phyloP scores from a whole-genome alignment of 2,888 invertebrate genomes.

The Dorcus hopei region DNA sequence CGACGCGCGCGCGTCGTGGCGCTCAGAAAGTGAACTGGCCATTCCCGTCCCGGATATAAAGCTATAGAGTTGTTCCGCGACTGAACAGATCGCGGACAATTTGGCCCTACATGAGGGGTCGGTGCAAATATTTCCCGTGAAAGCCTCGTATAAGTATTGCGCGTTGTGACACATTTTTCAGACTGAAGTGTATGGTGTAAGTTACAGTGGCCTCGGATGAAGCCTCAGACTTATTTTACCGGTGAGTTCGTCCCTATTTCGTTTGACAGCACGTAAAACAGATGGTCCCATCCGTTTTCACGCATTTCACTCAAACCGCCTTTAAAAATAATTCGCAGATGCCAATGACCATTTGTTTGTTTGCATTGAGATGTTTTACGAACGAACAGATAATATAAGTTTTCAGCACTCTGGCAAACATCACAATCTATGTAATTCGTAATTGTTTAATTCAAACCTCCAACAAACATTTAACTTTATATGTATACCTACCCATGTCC shows the following conservation, averaged over 20 bases:
- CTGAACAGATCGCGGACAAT: conserved; percentile 28
- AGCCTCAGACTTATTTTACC: conserved; percentile 33
- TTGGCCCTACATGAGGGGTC: conserved; percentile 37
- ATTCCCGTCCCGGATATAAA: conserved; percentile 42
- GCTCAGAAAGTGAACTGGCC: conserved; percentile 32
- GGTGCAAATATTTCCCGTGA: conserved; percentile 13
- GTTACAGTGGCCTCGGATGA: conserved; percentile 52
- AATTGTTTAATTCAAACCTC: no score
- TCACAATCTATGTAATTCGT: no score
- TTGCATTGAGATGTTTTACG: no score
- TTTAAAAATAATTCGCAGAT: no score
- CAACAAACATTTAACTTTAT: no score
- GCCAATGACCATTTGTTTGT: no score
- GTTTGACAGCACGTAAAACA: background rate
- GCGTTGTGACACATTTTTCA: background rate
- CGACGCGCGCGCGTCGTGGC: conserved; percentile 35
- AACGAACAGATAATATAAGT: no score
- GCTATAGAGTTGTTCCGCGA: conserved; percentile 35
- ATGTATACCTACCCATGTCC: no score
- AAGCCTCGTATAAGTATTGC: background rate
- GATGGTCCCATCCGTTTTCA: no score
- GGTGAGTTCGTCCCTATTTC: conserved; percentile 17
- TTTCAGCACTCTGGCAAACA: no score
- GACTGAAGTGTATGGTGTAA: conserved; percentile 48
- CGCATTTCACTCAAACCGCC: no score